These are phyloP conservation scores for Xiphorhynchus erythropygius DNA, from an alignment of 2,797 vertebrate genomes.

Conservation along the genomic window DNA sequence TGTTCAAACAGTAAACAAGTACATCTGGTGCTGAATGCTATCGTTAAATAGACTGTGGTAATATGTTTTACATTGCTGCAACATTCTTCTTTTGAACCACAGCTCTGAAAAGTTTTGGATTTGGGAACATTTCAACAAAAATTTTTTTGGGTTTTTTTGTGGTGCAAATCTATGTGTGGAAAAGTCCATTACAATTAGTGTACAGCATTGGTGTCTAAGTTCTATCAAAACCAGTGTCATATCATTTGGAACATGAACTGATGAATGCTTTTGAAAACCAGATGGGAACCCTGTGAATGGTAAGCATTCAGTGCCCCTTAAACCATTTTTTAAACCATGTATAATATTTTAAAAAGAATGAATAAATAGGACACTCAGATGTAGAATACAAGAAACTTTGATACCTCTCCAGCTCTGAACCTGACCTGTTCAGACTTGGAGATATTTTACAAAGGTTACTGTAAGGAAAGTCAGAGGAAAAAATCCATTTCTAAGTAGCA, in stretches of 20 bases:
- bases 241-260: slow-evolving; percentile 17
- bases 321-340: not conserved
- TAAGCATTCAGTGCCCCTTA: not conserved
- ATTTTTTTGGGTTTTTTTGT: not conserved
- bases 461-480: not conserved
- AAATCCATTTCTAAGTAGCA: not conserved
- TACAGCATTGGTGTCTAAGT: slow-evolving; percentile 19
- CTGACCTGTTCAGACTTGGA: not conserved
- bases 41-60: not conserved
- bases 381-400: not conserved
- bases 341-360: not conserved
- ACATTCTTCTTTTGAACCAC: not conserved
- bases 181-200: slow-evolving; percentile 45
- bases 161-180: not conserved
- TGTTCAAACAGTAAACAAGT: slow-evolving; percentile 47
- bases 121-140: slow-evolving; percentile 28
- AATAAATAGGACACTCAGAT: not conserved
- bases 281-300: not conserved
- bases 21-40: slow-evolving; percentile 45
- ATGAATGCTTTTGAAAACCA: slow-evolving; percentile 4
- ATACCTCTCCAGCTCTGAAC: not conserved
- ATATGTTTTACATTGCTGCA: not conserved
- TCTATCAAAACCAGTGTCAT: slow-evolving; percentile 1
- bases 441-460: not conserved
- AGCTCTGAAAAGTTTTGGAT: not conserved